A percentile compares a stretch with the other conserved stretches of the same genome.
phyloP scores from a whole-genome alignment of 2,797 vertebrate species.

The Lacerta agilis region DNA sequence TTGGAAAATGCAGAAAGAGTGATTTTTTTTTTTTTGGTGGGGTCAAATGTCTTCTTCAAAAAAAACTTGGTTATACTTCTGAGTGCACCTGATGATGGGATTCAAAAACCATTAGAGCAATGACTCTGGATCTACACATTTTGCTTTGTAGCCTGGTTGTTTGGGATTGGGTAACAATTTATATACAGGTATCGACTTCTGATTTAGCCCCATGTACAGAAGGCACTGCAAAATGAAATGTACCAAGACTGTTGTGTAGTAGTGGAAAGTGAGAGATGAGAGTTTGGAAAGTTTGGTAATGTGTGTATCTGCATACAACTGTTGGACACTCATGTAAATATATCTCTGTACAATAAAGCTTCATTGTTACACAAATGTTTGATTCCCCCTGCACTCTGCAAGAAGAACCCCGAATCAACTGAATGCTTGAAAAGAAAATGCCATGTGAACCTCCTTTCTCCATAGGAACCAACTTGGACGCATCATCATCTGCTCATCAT shows the following conservation, averaged over 20 bases:
- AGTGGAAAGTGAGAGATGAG: neutral
- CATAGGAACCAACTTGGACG: too few relatives aligned
- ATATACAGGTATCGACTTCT: neutral
- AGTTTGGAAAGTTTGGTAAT: neutral
- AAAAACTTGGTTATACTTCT: neutral
- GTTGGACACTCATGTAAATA: slow-evolving; percentile 29
- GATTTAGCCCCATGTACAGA: neutral
- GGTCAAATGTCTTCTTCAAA: neutral
- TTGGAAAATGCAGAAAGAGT: slow-evolving; percentile 19
- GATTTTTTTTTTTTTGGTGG: neutral
- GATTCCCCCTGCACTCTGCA: neutral
- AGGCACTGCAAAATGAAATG: neutral
- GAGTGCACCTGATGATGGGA: neutral
- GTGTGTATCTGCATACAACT: slow-evolving; percentile 5
- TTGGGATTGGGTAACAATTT: neutral
- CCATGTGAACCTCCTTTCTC: neutral
- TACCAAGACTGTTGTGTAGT: neutral
- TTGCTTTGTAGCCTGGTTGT: neutral
- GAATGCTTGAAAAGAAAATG: neutral
- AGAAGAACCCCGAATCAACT: neutral
- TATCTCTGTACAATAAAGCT: slow-evolving; percentile 33
- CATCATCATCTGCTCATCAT: too few relatives aligned
- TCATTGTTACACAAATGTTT: slow-evolving; percentile 15
- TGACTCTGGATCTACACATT: neutral
- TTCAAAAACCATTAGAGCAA: neutral